These are phyloP conservation scores for Muscicapa adusta DNA, from an alignment of 2,113 vertebrate species.

Conservation along the genomic window DNA sequence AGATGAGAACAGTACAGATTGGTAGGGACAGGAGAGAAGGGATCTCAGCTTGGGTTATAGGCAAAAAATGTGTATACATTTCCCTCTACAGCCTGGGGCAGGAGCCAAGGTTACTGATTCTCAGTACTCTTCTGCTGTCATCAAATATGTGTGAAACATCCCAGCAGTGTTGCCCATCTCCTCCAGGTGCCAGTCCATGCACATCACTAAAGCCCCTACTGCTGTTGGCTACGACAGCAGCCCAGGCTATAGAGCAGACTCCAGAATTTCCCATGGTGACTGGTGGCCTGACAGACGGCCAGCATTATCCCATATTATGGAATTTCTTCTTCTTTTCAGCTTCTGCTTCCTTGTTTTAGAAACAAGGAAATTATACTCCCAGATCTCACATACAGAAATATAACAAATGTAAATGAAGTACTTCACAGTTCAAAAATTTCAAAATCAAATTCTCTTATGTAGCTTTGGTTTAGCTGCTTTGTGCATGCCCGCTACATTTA, in stretches of 20 bases:
- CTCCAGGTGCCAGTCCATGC: not conserved
- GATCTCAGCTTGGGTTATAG: not conserved
- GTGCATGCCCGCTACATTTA: not conserved
- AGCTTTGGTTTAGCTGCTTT: slow-evolving; percentile 23
- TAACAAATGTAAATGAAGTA: slow-evolving; percentile 23
- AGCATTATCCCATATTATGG: not conserved
- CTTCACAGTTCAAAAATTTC: slow-evolving; percentile 14
- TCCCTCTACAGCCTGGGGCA: not conserved
- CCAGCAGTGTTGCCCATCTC: not conserved
- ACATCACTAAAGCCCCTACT: not conserved
- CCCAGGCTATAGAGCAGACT: not conserved
- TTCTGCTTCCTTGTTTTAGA: slow-evolving; percentile 14
- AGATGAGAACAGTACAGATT: not conserved
- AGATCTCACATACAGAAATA: not conserved
- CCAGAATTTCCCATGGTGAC: not conserved
- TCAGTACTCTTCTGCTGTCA: not conserved
- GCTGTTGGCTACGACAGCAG: not conserved
- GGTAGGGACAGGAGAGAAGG: not conserved
- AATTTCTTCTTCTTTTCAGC: not conserved
- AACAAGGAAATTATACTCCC: not conserved
- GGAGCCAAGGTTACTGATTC: not conserved
- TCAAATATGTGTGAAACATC: not conserved
- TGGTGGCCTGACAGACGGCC: not conserved
- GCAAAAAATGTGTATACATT: not conserved
- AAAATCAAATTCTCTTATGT: not conserved